phyloP scores from a whole-genome alignment of 2,113 vertebrate species.

The Fukomys damarensis region DNA sequence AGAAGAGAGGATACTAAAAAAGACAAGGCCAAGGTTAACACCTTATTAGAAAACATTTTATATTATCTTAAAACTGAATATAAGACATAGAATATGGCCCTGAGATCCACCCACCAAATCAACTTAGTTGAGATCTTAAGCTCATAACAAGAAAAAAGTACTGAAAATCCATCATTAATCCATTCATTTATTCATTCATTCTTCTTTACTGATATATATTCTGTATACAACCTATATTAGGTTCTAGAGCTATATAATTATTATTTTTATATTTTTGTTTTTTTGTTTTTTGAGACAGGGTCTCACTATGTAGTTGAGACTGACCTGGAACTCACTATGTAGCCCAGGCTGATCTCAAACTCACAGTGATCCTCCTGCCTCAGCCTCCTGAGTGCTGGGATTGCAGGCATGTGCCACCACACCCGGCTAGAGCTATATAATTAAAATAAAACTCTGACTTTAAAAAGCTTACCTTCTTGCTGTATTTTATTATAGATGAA shows the following conservation, averaged over 20 bases:
- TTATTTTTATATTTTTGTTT: too few species aligned
- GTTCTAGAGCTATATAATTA: not conserved
- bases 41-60: not conserved
- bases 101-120: not conserved
- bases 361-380: too few species aligned
- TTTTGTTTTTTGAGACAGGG: too few species aligned
- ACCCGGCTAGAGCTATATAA: not conserved
- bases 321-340: too few species aligned
- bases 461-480: constrained; percentile 34
- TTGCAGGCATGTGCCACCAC: too few species aligned
- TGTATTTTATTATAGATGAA: constrained; percentile 12
- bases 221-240: not conserved
- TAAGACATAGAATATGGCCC: constrained; percentile 33
- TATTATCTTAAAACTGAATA: constrained; percentile 25
- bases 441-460: not conserved
- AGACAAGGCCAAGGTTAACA: constrained; percentile 43
- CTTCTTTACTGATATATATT: not conserved
- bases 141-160: constrained; percentile 38
- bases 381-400: too few species aligned
- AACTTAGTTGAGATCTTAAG: not conserved
- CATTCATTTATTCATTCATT: not conserved
- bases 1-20: constrained; percentile 55
- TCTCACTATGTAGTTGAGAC: too few species aligned
- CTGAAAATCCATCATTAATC: not conserved
- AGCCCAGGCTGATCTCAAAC: too few species aligned